Evolutionary conservation across 2,888 invertebrate genomes (phyloP), one percentile per base, ranked within the genome.

Genomic region (Augiades crinisus): DNA sequence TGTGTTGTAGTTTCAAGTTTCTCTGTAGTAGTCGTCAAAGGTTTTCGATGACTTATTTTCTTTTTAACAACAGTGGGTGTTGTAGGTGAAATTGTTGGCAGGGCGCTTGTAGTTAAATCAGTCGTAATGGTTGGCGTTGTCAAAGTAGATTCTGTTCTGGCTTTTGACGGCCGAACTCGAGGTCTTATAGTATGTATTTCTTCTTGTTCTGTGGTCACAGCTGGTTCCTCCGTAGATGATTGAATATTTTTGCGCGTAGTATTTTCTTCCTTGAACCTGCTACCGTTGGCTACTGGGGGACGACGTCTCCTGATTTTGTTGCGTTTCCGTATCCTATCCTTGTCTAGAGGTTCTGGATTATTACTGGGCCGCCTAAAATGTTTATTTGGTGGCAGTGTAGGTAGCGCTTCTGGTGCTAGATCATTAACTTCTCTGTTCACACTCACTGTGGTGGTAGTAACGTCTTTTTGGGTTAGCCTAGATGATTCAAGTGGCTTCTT

Each of bases 291-390:
- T 64, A 76, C 69, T 4, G 72, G 72, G 13, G 89, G 90, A 44
- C 90, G 84, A 47, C 90, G 82, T 59, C 90, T 79, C 53, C 90
- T 76, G 40, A 81, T 77, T 68, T 90, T 90, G 52, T 81, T 88
- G 47, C 89, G 71, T 63, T 90, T 90, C 17, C 86, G 78, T 31
- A 78, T 72, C 55, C 67, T 82, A 27, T 86, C 85, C 53, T 81
- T 85, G 44, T 86, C 83, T n/a, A 68, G 31, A 5, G 78, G 59
- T 19, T 74, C 64, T 10, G 59, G n/a, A n/a, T n/a, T 53, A 4
- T 63, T 60, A 47, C 64, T 74, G 0, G 90, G 90, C 5, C 90
- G 78, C 57, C 81, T 90, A 60, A 86, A 90, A 61, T 90, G 86
- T 60, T 70, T 72, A 53, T 78, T 84, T 6, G 90, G 88, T n/a